Conservation (phyloP, 35 echinoderm and acorn worm species). For the Heliocidaris tuberculata region DNA sequence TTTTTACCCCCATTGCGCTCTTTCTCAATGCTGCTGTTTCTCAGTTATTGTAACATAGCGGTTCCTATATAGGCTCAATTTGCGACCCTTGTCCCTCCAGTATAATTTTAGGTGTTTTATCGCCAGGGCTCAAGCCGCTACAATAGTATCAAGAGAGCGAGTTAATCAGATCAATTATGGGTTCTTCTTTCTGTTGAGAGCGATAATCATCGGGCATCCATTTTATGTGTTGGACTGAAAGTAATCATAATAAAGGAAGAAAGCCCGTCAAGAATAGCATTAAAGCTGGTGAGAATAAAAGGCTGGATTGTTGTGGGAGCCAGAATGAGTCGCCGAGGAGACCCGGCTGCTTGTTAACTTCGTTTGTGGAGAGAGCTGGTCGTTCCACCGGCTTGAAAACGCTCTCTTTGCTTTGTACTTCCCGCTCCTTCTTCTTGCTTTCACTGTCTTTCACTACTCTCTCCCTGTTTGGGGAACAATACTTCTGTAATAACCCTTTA, state of each 20-base stretch:
- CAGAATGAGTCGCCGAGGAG: neutral
- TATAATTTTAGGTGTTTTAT: neutral
- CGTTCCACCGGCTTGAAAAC: neutral
- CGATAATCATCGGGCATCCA: conserved; percentile 29
- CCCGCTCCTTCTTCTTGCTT: neutral
- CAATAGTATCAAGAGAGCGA: neutral
- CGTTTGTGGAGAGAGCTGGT: neutral
- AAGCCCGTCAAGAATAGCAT: neutral
- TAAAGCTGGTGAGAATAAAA: neutral
- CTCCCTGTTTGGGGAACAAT: neutral
- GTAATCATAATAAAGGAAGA: neutral
- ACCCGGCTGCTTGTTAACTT: neutral
- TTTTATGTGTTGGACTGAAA: conserved; percentile 21
- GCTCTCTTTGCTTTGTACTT: neutral
- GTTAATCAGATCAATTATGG: conserved; percentile 42
- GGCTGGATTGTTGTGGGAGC: neutral
- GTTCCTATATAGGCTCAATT: neutral
- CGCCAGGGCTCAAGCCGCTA: conserved; percentile 10
- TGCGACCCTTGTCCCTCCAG: neutral
- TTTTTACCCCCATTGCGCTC: neutral
- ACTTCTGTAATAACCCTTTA: conserved; percentile 4
- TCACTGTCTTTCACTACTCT: conserved; percentile 9
- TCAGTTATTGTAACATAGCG: neutral
- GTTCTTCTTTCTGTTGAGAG: conserved; percentile 17
- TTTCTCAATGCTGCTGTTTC: neutral